phyloP scores from a whole-genome alignment of 2,888 invertebrate genomes.

The Matsumyia berberina region DNA sequence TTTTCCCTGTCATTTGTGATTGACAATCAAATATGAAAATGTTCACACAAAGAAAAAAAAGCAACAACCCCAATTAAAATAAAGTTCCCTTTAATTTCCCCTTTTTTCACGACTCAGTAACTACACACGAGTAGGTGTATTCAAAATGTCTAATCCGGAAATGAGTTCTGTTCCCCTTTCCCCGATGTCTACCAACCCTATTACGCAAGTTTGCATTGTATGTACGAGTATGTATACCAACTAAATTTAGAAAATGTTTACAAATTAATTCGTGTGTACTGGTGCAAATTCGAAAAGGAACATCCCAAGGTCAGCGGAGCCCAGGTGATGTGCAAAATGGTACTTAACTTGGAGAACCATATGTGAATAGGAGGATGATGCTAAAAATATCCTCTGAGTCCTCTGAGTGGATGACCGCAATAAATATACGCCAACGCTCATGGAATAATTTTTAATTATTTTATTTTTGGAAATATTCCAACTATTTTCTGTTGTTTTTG shows the following conservation, averaged over 20 bases:
- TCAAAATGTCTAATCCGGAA: slow-evolving; percentile 15
- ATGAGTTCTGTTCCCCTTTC: background rate
- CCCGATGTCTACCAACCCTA: background rate
- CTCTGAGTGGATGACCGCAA: slow-evolving; percentile 33
- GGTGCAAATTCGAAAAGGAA: slow-evolving; percentile 33
- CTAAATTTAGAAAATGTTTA: slow-evolving; percentile 25
- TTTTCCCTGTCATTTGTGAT: background rate
- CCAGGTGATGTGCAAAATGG: background rate
- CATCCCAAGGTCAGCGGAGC: slow-evolving; percentile 19
- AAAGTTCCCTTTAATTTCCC: background rate
- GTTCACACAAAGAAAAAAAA: background rate
- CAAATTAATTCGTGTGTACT: slow-evolving; percentile 3
- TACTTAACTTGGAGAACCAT: background rate
- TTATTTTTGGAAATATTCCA: slow-evolving; percentile 24
- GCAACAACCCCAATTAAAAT: background rate
- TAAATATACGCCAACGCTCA: slow-evolving; percentile 12
- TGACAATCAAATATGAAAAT: background rate
- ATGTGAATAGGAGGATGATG: slow-evolving; percentile 13
- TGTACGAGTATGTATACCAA: background rate
- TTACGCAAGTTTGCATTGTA: slow-evolving; percentile 25
- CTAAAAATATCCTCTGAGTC: slow-evolving; percentile 10
- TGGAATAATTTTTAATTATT: background rate
- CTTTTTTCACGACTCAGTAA: background rate
- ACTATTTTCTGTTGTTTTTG: slow-evolving; percentile 13
- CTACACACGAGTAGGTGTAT: background rate